Evolutionary conservation across 2,888 invertebrate genomes (phyloP).

Genomic region (Pediacus dermestoides): DNA sequence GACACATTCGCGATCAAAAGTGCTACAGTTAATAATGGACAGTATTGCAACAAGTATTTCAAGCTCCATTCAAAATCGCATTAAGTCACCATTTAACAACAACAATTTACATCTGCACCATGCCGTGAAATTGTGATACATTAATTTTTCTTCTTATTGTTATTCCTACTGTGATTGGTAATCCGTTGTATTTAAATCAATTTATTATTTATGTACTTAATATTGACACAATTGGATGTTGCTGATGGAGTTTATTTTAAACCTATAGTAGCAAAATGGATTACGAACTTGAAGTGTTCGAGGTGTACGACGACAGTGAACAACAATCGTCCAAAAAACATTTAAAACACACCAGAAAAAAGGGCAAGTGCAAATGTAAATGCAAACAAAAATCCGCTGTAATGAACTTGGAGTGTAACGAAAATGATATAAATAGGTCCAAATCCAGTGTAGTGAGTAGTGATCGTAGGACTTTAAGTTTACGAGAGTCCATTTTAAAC

Average conservation of each 20-base stretch:
- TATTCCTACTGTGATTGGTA: not conserved
- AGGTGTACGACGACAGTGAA: conserved; percentile 47
- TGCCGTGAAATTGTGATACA: too few relatives aligned
- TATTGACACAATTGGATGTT: conserved; percentile 4
- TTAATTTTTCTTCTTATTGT: too few relatives aligned
- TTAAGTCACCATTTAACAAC: too few relatives aligned
- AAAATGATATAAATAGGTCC: conserved; percentile 43
- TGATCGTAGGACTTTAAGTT: conserved; percentile 48
- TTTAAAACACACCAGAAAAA: conserved; percentile 47
- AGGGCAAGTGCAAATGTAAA: conserved; percentile 47
- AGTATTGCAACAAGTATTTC: too few relatives aligned
- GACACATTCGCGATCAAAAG: conserved; percentile 5
- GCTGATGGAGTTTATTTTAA: too few relatives aligned
- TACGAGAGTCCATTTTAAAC: conserved; percentile 62
- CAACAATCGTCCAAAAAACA: conserved; percentile 42
- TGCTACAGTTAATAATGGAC: too few relatives aligned
- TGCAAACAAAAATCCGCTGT: conserved; percentile 29
- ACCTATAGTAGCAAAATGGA: conserved; percentile 43
- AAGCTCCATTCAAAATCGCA: too few relatives aligned
- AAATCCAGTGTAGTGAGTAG: conserved; percentile 43
- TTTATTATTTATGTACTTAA: not conserved
- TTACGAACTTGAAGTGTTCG: conserved; percentile 55
- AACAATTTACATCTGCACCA: too few relatives aligned
- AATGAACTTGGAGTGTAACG: conserved; percentile 35
- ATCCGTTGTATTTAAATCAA: not conserved